A percentile compares a stretch with the other conserved stretches of the same genome.
Evolutionary conservation across 1,140 invertebrate species (phyloP).

Genomic region (Papilio helenus): DNA sequence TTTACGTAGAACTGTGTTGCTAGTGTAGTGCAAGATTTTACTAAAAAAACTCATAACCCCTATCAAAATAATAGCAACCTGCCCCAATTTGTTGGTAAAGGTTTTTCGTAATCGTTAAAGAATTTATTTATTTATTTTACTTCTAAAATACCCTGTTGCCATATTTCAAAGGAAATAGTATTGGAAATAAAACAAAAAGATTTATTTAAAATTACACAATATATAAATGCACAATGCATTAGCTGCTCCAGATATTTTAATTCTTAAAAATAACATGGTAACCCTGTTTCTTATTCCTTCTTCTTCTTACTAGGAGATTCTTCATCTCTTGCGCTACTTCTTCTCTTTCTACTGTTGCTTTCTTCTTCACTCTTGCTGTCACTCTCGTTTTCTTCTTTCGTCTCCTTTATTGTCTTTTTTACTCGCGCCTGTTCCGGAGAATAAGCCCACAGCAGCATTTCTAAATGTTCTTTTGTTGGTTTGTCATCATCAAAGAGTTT

Average conservation of each 20-base stretch:
- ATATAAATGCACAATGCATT: slow-evolving; percentile 36
- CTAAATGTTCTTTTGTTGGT: slow-evolving; percentile 84
- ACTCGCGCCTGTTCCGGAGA: slow-evolving; percentile 79
- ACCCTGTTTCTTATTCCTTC: slow-evolving; percentile 55
- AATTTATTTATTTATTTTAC: not conserved
- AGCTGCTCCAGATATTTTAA: not conserved
- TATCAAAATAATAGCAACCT: too few relatives aligned
- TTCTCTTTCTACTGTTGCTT: slow-evolving; percentile 54
- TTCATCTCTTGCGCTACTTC: slow-evolving; percentile 56
- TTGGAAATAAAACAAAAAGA: not conserved
- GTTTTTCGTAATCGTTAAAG: too few relatives aligned
- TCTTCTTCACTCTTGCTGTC: slow-evolving; percentile 42
- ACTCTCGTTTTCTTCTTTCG: slow-evolving; percentile 52
- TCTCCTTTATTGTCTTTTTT: slow-evolving; percentile 67
- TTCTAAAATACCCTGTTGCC: not conserved
- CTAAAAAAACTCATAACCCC: too few relatives aligned
- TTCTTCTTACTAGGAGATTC: slow-evolving; percentile 66
- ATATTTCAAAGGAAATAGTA: not conserved
- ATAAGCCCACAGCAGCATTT: slow-evolving; percentile 86
- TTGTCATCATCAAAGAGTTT: slow-evolving; percentile 85
- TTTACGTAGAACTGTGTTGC: not conserved
- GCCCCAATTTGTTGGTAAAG: too few relatives aligned
- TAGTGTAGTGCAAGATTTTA: not conserved
- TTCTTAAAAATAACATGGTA: slow-evolving; percentile 5
- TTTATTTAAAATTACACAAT: slow-evolving; percentile 7